Conservation (phyloP, 2,888 invertebrate genomes). For the Congeria kusceri region DNA sequence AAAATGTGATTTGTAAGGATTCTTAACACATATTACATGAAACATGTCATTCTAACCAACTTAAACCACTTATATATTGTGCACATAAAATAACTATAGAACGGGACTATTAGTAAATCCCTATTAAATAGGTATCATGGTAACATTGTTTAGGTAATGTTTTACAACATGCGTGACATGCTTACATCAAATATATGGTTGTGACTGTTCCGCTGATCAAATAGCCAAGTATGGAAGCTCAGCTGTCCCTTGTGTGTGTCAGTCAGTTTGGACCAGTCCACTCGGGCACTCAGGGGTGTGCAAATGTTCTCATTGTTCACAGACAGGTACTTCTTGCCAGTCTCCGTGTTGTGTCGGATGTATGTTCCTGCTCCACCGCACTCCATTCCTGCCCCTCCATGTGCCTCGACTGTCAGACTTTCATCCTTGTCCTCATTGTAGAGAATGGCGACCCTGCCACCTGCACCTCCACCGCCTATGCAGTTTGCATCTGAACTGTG, state of each 20-base stretch:
- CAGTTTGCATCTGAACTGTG: constrained; percentile 45
- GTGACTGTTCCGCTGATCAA: constrained; percentile 54
- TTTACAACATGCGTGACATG: not conserved
- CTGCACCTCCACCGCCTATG: constrained; percentile 74
- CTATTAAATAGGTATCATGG: too few relatives aligned
- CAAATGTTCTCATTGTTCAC: constrained; percentile 72
- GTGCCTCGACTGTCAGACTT: constrained; percentile 56
- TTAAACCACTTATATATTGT: too few relatives aligned
- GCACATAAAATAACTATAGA: too few relatives aligned
- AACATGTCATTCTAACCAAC: too few relatives aligned
- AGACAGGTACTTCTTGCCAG: constrained; percentile 47
- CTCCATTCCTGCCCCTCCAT: constrained; percentile 72
- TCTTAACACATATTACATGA: too few relatives aligned
- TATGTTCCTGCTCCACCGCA: constrained; percentile 77
- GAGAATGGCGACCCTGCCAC: constrained; percentile 72
- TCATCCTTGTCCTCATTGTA: constrained; percentile 46
- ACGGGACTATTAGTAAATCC: too few relatives aligned
- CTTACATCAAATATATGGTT: constrained; percentile 45
- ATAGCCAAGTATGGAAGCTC: constrained; percentile 74
- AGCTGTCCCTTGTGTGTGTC: constrained; percentile 67
- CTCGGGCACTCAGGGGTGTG: constrained; percentile 46
- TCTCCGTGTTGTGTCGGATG: constrained; percentile 38
- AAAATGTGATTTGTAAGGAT: too few relatives aligned
- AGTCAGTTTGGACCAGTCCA: constrained; percentile 66
- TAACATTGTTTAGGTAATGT: too few relatives aligned